phyloP scores from a whole-genome alignment of 2,888 invertebrate genomes.

The Perithous albicinctus region DNA sequence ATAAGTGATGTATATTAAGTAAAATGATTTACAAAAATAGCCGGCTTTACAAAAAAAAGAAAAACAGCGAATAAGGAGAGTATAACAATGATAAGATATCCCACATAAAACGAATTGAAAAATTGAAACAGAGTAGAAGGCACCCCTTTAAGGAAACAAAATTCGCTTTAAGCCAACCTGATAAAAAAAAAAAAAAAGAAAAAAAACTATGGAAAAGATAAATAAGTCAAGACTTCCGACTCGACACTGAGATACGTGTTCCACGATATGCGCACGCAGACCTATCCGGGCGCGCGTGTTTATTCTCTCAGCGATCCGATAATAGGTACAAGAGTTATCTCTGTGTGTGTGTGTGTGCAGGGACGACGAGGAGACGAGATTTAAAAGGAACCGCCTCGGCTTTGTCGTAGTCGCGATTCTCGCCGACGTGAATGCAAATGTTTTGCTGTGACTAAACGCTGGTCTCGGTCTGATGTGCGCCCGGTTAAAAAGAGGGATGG shows the following conservation, averaged over 20 bases:
- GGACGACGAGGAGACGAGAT: constrained; percentile 57
- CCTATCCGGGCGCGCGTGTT: neutral
- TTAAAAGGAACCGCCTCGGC: constrained; percentile 78
- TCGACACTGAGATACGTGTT: constrained; percentile 16
- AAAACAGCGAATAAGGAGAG: no score
- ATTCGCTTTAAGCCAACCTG: constrained; percentile 45
- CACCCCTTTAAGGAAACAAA: constrained; percentile 47
- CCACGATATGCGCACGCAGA: neutral
- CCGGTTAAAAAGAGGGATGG: constrained; percentile 76
- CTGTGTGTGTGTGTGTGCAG: no score
- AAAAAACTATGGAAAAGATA: constrained; percentile 4
- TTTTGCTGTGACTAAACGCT: constrained; percentile 70
- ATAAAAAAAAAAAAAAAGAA: constrained; percentile 24
- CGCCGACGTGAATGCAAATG: constrained; percentile 47
- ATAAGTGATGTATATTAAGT: no score
- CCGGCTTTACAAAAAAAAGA: no score
- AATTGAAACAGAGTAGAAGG: neutral
- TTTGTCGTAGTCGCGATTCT: constrained; percentile 42
- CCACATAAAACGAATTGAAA: neutral
- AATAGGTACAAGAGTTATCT: constrained; percentile 42
- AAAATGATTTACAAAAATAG: no score
- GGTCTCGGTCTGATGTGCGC: neutral
- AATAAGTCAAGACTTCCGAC: constrained; percentile 36
- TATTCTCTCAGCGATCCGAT: constrained; percentile 34
- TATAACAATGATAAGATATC: neutral